Evolutionary conservation across 2,888 invertebrate genomes (phyloP), one percentile per base, ranked within the genome.

Genomic region (Campoletis raptor): DNA sequence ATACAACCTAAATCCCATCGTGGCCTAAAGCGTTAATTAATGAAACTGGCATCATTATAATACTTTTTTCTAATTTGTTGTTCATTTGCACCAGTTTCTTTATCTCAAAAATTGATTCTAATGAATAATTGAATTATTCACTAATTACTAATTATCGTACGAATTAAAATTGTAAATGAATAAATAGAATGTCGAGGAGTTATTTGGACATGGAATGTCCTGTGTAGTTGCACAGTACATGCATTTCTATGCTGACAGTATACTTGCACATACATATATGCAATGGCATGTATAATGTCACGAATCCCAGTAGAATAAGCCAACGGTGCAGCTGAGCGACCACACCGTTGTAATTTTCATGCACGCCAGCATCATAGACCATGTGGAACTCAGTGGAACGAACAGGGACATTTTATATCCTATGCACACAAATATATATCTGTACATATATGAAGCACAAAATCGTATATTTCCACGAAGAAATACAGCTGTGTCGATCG

Each of bases 261-360:
- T 73, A n/a, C n/a, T 54, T n/a, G 8, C 36, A 69, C 48, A 69
- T 52, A 54, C 48, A 69, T 52, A 42, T 52, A 70, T 64, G 40
- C 67, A 80, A 8, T 40, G 66, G 48, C 57, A 24, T 77, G 57
- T 77, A 69, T 83, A 83, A 86, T 86, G 73, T 83, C 86, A 86
- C 86, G 85, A 83, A 79, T 72, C 66, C 80, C 66, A 76, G 82
- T 66, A 74, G 80, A 72, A 79, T 69, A 72, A 83, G 57, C 52
- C 40, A 83, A 73, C 73, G 69, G 36, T 69, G 69, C 80, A 72
- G 72, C 48, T 70, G 72, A 72, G 72, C 72, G 72, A 72, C 36
- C 80, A 67, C 74, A 76, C 74, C 66, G 74, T 81, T 85, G 76
- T 72, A 77, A 80, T 83, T 77, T 64, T 66, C 72, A 81, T 81